Percentiles rank a stretch among this genome's conserved stretches.
Evolutionary conservation across 2,888 invertebrate species (phyloP).

Genomic region (Dryadula phaetusa): DNA sequence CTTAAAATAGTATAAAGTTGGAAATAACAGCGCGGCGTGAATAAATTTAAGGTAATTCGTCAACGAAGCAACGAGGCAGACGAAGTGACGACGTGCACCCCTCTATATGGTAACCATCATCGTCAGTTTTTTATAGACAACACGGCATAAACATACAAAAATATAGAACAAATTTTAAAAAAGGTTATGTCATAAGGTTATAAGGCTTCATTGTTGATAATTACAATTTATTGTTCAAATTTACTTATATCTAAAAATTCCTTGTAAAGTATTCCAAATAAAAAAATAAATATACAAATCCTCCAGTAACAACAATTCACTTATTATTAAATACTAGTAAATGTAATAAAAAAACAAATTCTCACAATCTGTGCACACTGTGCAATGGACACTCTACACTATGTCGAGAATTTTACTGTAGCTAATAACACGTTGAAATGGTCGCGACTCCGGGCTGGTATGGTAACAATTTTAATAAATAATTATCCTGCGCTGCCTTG

Average conservation of each 20-base stretch:
- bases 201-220: no score
- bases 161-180: no score
- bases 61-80: constrained; percentile 57
- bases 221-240: no score
- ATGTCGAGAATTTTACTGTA: constrained; percentile 58
- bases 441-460: constrained; percentile 55
- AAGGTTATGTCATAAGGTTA: no score
- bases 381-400: constrained; percentile 53
- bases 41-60: constrained; percentile 64
- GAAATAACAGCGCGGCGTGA: constrained; percentile 53
- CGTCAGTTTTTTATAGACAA: background rate
- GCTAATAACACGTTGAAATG: constrained; percentile 55
- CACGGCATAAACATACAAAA: background rate
- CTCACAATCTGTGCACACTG: constrained; percentile 35
- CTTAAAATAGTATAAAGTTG: constrained; percentile 1
- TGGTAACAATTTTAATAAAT: constrained; percentile 78
- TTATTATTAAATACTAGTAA: background rate
- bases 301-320: background rate
- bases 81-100: constrained; percentile 45
- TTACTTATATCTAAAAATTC: no score
- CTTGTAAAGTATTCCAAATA: background rate
- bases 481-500: constrained; percentile 65
- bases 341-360: constrained; percentile 29
- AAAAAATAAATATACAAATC: background rate
- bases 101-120: constrained; percentile 36